These are phyloP conservation scores for Arctopsyche grandis DNA, from an alignment of 1,140 invertebrate genomes.

Conservation along the genomic window DNA sequence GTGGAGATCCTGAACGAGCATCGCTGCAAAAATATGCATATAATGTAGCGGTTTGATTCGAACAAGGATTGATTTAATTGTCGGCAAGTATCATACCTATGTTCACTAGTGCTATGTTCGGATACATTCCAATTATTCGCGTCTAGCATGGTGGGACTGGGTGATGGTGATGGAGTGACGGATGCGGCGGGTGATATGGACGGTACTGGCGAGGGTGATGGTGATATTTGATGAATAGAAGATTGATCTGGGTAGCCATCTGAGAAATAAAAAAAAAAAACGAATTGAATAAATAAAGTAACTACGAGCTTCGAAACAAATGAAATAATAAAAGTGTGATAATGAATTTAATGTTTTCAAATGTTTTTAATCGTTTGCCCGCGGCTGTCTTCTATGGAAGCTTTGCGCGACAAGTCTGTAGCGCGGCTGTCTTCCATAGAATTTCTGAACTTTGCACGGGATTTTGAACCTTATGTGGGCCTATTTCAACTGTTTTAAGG, in stretches of 20 bases:
- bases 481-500: no score
- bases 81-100: constrained; percentile 47
- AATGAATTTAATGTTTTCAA: no score
- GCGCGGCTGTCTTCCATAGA: no score
- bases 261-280: constrained; percentile 2
- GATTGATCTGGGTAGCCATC: constrained; percentile 20
- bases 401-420: no score
- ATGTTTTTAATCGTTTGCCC: no score
- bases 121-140: constrained; percentile 46
- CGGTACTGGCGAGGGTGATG: constrained; percentile 40
- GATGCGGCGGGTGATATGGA: constrained; percentile 26
- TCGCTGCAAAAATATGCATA: constrained; percentile 38
- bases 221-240: constrained; percentile 40
- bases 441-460: no score
- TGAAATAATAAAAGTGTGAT: background rate
- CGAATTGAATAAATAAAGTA: background rate
- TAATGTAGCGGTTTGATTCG: background rate
- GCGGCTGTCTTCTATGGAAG: no score
- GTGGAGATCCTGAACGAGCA: constrained; percentile 49
- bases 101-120: constrained; percentile 50
- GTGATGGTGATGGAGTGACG: constrained; percentile 44
- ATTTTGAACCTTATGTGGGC: no score
- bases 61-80: background rate
- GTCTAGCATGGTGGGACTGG: constrained; percentile 48
- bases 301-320: background rate